phyloP scores from a whole-genome alignment of 30 jellyfish, hydroid and myxozoan species.

The Clytia hemisphaerica region DNA sequence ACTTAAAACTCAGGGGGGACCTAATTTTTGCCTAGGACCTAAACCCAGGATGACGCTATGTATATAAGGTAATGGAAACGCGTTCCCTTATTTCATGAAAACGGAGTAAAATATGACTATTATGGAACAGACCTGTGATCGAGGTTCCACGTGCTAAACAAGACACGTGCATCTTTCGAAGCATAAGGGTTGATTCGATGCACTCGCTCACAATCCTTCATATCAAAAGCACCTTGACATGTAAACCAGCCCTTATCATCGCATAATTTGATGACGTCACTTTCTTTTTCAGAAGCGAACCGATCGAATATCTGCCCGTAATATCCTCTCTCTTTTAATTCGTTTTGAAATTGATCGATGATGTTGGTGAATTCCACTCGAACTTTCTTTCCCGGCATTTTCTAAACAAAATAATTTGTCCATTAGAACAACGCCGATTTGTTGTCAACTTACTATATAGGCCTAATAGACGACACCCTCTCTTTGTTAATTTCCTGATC shows the following conservation, averaged over 20 bases:
- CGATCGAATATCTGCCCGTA: slow-evolving; percentile 66
- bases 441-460: too few relatives aligned
- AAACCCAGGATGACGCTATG: too few relatives aligned
- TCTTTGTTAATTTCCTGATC: too few relatives aligned
- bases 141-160: slow-evolving; percentile 91
- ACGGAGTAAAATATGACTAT: too few relatives aligned
- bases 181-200: slow-evolving; percentile 87
- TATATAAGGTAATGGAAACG: too few relatives aligned
- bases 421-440: too few relatives aligned
- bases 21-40: too few relatives aligned
- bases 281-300: slow-evolving; percentile 15
- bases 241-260: slow-evolving; percentile 72
- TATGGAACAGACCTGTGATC: slow-evolving; percentile 75
- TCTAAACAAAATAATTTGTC: too few relatives aligned
- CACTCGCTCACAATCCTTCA: slow-evolving; percentile 29
- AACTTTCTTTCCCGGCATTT: too few relatives aligned
- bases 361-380: slow-evolving; percentile 8
- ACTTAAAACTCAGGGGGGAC: too few relatives aligned
- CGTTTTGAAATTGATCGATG: slow-evolving; percentile 21
- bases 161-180: slow-evolving; percentile 58
- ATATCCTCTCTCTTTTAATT: slow-evolving; percentile 25
- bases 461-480: too few relatives aligned
- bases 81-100: too few relatives aligned
- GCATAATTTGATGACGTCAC: slow-evolving; percentile 42
- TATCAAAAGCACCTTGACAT: slow-evolving; percentile 68